Evolutionary conservation across 2,113 vertebrate genomes (phyloP).

Genomic region (Oncorhynchus keta): DNA sequence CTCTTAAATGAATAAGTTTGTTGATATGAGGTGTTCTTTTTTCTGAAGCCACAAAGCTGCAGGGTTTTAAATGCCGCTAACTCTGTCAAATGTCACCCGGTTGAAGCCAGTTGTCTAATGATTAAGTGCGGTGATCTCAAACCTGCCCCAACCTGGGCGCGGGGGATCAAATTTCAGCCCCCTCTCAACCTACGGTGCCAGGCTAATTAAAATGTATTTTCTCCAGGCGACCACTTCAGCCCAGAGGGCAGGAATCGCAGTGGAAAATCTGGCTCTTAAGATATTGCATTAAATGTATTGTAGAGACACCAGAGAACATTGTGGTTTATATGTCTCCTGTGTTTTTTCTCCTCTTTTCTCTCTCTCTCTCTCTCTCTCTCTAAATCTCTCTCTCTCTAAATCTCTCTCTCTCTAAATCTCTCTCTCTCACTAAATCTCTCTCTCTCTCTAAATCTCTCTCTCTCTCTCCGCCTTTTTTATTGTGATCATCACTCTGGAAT

Average conservation of each 20-base stretch:
- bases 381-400: neutral
- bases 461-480: conserved; percentile 51
- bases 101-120: conserved; percentile 75
- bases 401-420: conserved; percentile 41
- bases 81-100: conserved; percentile 69
- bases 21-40: conserved; percentile 61
- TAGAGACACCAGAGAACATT: conserved; percentile 68
- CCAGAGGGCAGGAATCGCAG: conserved; percentile 68
- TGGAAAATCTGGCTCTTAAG: conserved; percentile 66
- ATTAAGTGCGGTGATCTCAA: conserved; percentile 78
- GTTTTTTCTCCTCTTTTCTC: neutral
- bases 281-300: conserved; percentile 74
- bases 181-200: conserved; percentile 67
- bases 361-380: conserved; percentile 30
- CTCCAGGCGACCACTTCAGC: conserved; percentile 72
- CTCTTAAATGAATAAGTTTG: conserved; percentile 61
- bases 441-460: conserved; percentile 15
- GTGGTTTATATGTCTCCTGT: conserved; percentile 59
- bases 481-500: conserved; percentile 74
- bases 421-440: conserved; percentile 17
- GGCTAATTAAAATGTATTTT: conserved; percentile 81
- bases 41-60: neutral
- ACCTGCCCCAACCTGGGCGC: conserved; percentile 70
- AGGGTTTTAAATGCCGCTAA: conserved; percentile 49
- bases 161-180: conserved; percentile 72